phyloP scores from a whole-genome alignment of 2,113 vertebrate species.

The Triplophysa dalaica region DNA sequence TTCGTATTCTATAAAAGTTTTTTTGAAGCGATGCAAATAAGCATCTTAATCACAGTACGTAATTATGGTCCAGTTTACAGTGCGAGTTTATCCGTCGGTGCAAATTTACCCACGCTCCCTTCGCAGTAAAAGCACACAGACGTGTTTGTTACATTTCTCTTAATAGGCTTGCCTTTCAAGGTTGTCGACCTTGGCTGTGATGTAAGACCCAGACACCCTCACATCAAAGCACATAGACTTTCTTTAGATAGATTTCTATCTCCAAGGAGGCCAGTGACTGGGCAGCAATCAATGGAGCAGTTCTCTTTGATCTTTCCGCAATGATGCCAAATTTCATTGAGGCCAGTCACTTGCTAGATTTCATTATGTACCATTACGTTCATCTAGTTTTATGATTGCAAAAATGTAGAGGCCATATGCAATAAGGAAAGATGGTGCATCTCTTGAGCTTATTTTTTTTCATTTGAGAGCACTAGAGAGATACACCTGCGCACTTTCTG shows the following conservation, averaged over 20 bases:
- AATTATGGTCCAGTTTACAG: constrained; percentile 25
- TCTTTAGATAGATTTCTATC: constrained; percentile 59
- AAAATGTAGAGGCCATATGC: constrained; percentile 43
- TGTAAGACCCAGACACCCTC: constrained; percentile 77
- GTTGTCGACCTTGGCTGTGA: constrained; percentile 78
- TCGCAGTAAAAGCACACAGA: constrained; percentile 37
- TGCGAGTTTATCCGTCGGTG: constrained; percentile 40
- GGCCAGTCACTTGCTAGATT: constrained; percentile 52
- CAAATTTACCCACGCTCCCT: constrained; percentile 26
- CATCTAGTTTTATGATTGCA: constrained; percentile 49
- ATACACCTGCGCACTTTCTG: constrained; percentile 32
- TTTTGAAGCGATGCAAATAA: constrained; percentile 34
- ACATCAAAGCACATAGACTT: constrained; percentile 73
- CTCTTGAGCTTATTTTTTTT: not conserved
- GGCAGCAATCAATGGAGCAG: constrained; percentile 59
- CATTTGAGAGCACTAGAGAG: constrained; percentile 3
- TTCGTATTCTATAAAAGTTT: not conserved
- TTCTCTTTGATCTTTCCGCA: constrained; percentile 57
- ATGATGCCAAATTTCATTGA: constrained; percentile 59
- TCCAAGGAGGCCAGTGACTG: constrained; percentile 56
- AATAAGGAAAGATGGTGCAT: constrained; percentile 9
- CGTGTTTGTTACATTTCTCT: constrained; percentile 62
- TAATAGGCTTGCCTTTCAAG: constrained; percentile 77
- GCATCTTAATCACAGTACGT: constrained; percentile 46
- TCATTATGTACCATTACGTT: constrained; percentile 55